A percentile compares a stretch with the other conserved stretches of the same genome.
phyloP scores from a whole-genome alignment of 2,888 invertebrate genomes.

The Catocala fraxini region DNA sequence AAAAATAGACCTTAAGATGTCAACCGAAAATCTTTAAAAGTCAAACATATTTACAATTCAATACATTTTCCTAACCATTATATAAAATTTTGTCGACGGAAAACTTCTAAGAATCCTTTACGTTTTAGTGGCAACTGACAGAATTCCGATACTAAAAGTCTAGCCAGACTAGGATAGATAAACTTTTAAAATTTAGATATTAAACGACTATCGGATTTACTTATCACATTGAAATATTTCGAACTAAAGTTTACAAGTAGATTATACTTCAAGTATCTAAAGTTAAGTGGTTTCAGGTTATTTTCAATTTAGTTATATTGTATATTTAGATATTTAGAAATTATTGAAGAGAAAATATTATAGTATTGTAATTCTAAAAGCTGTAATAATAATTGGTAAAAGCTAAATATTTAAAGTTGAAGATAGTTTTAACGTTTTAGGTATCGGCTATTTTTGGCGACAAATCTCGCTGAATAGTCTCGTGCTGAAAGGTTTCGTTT shows the following conservation, averaged over 20 bases:
- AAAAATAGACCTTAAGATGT: too few relatives aligned
- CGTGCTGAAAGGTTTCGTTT: too few relatives aligned
- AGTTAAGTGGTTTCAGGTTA: neutral
- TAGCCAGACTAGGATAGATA: constrained; percentile 4
- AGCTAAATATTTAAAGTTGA: too few relatives aligned
- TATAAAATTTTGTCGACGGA: neutral
- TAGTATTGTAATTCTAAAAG: too few relatives aligned
- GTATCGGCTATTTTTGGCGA: too few relatives aligned
- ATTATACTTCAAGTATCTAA: neutral
- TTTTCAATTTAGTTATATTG: neutral
- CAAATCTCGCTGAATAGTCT: too few relatives aligned
- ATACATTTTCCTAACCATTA: neutral
- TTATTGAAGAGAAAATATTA: too few relatives aligned
- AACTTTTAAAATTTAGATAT: constrained; percentile 12
- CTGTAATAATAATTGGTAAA: too few relatives aligned
- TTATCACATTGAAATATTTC: constrained; percentile 3
- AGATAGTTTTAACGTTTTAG: too few relatives aligned
- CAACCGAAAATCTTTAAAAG: neutral
- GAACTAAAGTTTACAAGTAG: neutral
- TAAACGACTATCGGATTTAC: constrained; percentile 9
- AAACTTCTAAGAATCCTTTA: constrained; percentile 3
- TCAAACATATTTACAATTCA: neutral
- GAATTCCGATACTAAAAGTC: constrained; percentile 15
- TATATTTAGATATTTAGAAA: too few relatives aligned
- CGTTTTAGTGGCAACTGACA: neutral